These are phyloP conservation scores for Megaceryle alcyon DNA, from an alignment of 2,797 vertebrate genomes.

Conservation along the genomic window DNA sequence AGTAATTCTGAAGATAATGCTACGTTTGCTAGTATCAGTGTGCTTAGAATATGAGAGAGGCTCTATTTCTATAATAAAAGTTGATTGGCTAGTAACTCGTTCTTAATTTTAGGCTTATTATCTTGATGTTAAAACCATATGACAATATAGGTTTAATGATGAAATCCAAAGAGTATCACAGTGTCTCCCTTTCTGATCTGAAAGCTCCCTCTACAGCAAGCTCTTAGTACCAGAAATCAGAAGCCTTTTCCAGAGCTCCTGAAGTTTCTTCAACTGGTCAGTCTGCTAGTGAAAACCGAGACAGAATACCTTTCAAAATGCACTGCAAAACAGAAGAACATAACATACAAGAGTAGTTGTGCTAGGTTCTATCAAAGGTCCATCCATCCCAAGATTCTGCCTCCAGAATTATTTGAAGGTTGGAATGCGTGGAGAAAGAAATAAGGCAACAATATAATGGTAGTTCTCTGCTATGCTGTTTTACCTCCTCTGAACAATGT, in stretches of 20 bases:
- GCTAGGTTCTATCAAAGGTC: neutral
- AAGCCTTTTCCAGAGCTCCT: neutral
- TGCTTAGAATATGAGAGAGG: neutral
- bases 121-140: neutral
- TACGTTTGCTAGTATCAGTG: neutral
- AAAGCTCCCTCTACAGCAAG: neutral
- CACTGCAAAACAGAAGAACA: neutral
- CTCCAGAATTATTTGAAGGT: neutral
- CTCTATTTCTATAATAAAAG: neutral
- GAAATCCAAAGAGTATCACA: neutral
- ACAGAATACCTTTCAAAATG: neutral
- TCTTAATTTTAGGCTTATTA: neutral
- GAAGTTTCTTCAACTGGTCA: neutral
- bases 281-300: neutral
- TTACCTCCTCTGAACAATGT: neutral
- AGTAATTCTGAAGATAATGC: neutral
- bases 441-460: neutral
- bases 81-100: neutral
- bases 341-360: neutral
- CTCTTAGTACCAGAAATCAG: neutral
- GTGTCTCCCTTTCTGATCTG: neutral
- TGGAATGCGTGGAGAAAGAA: neutral
- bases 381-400: neutral
- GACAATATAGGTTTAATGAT: neutral
- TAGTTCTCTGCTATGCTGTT: neutral